A percentile compares a stretch with the other conserved stretches of the same genome.
Evolutionary conservation across 1,140 invertebrate genomes (phyloP).

Genomic region (Cotesia chilonis): DNA sequence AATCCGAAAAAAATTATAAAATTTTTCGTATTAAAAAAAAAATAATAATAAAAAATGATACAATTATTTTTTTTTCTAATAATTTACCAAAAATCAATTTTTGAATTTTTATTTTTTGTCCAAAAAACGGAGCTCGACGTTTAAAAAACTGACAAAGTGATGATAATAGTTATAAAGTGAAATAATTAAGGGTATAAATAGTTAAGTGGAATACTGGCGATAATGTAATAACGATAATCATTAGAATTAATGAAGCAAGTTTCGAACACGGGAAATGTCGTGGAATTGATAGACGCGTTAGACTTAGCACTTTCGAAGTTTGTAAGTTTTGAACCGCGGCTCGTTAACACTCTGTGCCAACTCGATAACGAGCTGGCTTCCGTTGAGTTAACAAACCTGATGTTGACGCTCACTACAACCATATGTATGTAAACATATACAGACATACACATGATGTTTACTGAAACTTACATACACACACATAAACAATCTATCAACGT

Average conservation of each 20-base stretch:
- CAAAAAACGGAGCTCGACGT: too few relatives aligned
- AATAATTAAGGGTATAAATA: too few relatives aligned
- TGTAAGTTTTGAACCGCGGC: slow-evolving; percentile 6
- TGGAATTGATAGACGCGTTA: slow-evolving; percentile 15
- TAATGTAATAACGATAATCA: slow-evolving; percentile 5
- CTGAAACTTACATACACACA: background rate
- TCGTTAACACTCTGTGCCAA: slow-evolving; percentile 8
- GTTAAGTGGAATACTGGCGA: too few relatives aligned
- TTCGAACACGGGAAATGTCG: background rate
- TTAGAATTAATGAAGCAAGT: slow-evolving; percentile 8
- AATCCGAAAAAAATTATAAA: too few relatives aligned
- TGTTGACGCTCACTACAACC: slow-evolving; percentile 8
- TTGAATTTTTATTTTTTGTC: too few relatives aligned
- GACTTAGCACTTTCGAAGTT: background rate
- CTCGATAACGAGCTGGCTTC: slow-evolving; percentile 13
- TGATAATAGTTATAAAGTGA: too few relatives aligned
- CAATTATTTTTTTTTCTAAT: too few relatives aligned
- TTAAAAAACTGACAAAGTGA: too few relatives aligned
- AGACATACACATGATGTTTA: background rate
- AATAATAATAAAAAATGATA: too few relatives aligned
- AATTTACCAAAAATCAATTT: too few relatives aligned
- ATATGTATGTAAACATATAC: background rate
- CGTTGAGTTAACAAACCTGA: slow-evolving; percentile 8
- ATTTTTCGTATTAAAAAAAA: too few relatives aligned
- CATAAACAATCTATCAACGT: background rate